Conservation (phyloP, 2,113 vertebrate genomes). For the Phalacrocorax brasilianus region DNA sequence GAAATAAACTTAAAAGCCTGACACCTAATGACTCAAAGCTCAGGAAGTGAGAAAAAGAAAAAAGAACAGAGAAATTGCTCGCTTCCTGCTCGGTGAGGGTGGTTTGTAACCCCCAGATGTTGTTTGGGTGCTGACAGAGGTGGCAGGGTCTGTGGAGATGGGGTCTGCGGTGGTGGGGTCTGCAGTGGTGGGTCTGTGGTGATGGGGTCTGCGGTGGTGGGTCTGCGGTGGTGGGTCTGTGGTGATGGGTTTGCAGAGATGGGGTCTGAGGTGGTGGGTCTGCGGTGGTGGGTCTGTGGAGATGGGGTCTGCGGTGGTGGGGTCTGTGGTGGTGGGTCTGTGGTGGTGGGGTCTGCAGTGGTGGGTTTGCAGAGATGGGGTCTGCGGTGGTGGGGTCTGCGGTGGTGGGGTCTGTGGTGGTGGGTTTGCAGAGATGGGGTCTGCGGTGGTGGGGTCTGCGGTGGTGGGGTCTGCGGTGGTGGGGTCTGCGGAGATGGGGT, state of each 20-base stretch:
- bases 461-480: rapidly evolving
- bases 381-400: background rate
- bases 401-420: rapidly evolving
- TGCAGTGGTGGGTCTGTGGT: background rate
- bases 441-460: background rate
- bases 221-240: background rate
- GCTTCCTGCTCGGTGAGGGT: background rate
- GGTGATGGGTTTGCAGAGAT: rapidly evolving
- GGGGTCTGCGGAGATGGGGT: background rate
- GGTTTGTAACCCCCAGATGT: rapidly evolving
- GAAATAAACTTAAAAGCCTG: constrained; percentile 46
- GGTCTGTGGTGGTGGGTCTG: rapidly evolving
- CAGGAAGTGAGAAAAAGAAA: background rate
- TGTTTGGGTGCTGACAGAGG: background rate
- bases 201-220: background rate
- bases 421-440: background rate
- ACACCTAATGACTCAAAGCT: constrained; percentile 56
- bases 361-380: too few species aligned
- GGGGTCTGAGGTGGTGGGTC: background rate
- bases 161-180: background rate
- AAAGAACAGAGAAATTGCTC: background rate
- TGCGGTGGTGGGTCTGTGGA: rapidly evolving
- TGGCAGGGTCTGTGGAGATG: rapidly evolving
- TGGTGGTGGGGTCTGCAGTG: rapidly evolving
- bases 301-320: rapidly evolving